Base-by-base conservation (phyloP, 2,113 vertebrate species). In the Eudyptes chrysolophus region DNA sequence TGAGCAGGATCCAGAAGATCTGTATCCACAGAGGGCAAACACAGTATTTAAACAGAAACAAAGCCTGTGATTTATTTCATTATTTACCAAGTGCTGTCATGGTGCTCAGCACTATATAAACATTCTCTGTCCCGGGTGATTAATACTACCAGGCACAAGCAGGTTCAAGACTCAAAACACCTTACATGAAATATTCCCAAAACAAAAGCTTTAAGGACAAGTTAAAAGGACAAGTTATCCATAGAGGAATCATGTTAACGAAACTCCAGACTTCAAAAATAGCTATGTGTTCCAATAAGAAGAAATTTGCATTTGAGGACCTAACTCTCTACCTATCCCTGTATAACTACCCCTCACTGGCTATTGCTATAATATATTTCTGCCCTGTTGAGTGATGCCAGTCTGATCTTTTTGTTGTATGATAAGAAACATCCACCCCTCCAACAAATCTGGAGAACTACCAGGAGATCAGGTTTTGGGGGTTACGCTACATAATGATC, bases 71-170 rank as follows among this genome's bases (percentile, higher is more conserved):
- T 92, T 95, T 96, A 94, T 92, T 96, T 96, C 71, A 90, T 95
- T 97, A 96, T 96, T 97, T 96, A 86, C 87, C 64, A 85, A 94
- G 82, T 84, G 93, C 92, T 85, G 62, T 84, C 95, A 97, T 80
- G 78, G 93, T 92, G 92, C 87, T 92, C 48, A 40, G 87, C 64
- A 46, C 92, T 88, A 87, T 60, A 92, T 83, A 96, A 97, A 97
- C 84, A 92, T 77, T 93, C 21, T 16, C 82, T 92, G 87, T 78
- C 51, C 30, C 0, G 1, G 79, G 93, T 95, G 85, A 92, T 92
- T 97, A 96, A 90, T 60, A 83, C 55, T 69, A 20, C 58, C 38
- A 88, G 84, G 83, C 75, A 97, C 42, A 58, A 66, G 71, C 66
- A 40, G 66, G 66, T 76, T 87, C 66, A 72, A 83, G 66, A 84